Evolutionary conservation across 2,797 vertebrate genomes (phyloP).

Genomic region (Linurgus olivaceus): DNA sequence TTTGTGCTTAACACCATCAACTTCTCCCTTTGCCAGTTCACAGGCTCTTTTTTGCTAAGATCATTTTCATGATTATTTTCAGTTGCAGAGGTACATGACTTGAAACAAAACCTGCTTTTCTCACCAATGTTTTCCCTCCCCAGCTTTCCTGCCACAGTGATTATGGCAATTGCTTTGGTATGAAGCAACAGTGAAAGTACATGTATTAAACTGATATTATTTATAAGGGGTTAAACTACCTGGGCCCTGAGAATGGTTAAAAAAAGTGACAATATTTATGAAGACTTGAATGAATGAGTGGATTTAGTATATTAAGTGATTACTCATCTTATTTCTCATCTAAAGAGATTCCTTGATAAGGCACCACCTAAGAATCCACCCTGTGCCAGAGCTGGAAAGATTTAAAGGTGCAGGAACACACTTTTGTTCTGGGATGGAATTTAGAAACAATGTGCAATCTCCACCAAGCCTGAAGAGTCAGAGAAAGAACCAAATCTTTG

Average conservation of each 20-base stretch:
- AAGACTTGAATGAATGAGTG: not conserved
- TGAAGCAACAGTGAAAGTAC: not conserved
- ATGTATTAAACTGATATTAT: not conserved
- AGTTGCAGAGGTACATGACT: not conserved
- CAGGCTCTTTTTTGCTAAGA: not conserved
- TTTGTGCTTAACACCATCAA: not conserved
- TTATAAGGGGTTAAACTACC: not conserved
- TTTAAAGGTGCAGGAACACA: not conserved
- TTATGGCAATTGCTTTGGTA: not conserved
- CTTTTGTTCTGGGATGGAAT: too few species aligned
- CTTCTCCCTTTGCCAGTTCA: not conserved
- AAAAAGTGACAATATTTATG: not conserved
- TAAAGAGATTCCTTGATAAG: not conserved
- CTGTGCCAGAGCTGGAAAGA: not conserved
- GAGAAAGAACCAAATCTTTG: not conserved
- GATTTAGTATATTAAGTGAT: not conserved
- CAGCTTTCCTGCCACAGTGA: not conserved
- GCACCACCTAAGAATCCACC: not conserved
- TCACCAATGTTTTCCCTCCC: not conserved
- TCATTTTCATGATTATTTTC: not conserved
- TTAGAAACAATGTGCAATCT: not conserved
- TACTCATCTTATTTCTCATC: not conserved
- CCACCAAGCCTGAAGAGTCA: not conserved
- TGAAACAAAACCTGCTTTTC: not conserved
- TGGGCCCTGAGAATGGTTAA: not conserved